These are phyloP conservation scores for Pseudopipra pipra DNA, from an alignment of 2,113 vertebrate genomes.

Conservation along the genomic window DNA sequence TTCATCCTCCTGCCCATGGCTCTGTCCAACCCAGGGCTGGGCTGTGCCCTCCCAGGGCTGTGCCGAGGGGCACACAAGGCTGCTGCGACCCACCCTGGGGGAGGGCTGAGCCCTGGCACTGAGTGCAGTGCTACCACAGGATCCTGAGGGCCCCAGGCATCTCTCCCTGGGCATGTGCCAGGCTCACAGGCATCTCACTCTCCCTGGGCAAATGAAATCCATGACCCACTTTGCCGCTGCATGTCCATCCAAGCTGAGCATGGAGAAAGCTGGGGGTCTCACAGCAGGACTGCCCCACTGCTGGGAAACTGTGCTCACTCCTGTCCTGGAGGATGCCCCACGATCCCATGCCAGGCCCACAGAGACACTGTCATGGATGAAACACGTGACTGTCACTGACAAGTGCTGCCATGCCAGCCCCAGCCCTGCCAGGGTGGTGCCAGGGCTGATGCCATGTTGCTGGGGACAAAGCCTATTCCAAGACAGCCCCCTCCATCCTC, in stretches of 20 bases:
- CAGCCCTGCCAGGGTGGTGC: neutral
- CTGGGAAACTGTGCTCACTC: neutral
- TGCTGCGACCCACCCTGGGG: neutral
- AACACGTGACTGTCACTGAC: neutral
- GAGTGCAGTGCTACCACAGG: fast-evolving
- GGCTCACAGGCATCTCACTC: neutral
- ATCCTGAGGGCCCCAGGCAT: neutral
- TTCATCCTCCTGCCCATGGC: neutral
- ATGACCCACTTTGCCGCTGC: fast-evolving
- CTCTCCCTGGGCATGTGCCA: too few species aligned
- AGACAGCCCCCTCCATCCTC: neutral
- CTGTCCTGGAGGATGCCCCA: neutral
- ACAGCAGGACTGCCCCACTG: neutral
- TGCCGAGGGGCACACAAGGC: too few species aligned
- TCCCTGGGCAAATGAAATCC: neutral
- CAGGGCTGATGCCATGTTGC: neutral
- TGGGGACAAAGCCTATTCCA: neutral
- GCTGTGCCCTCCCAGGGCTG: neutral
- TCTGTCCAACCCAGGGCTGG: neutral
- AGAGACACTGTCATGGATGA: fast-evolving
- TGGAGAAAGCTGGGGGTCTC: too few species aligned
- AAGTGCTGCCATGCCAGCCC: neutral
- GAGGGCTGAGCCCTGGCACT: neutral
- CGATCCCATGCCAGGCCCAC: fast-evolving
- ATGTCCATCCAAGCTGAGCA: fast-evolving